phyloP scores from a whole-genome alignment of 2,888 invertebrate species.

The Blera fallax region DNA sequence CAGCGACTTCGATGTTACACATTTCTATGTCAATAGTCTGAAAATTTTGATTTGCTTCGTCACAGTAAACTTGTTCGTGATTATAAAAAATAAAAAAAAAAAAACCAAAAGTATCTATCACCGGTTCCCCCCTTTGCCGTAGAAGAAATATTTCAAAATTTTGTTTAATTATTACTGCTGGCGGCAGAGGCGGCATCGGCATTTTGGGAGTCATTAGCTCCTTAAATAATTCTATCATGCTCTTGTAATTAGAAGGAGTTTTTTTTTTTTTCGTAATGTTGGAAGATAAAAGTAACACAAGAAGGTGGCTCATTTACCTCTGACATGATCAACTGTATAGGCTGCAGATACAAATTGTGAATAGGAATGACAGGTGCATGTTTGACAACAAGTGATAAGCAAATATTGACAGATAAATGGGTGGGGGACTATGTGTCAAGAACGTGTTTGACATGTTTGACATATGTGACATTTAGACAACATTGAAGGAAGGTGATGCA shows the following conservation, averaged over 20 bases:
- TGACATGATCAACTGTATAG: too few relatives aligned
- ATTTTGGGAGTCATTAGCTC: neutral
- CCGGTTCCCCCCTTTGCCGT: too few relatives aligned
- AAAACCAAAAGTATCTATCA: neutral
- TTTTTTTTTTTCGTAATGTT: neutral
- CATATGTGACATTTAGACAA: neutral
- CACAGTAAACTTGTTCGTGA: neutral
- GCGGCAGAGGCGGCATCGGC: neutral
- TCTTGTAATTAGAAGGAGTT: neutral
- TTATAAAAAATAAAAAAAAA: neutral
- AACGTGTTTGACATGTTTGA: neutral
- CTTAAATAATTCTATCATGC: neutral
- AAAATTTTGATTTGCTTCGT: constrained; percentile 5
- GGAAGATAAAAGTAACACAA: neutral
- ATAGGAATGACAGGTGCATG: neutral
- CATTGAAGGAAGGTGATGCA: neutral
- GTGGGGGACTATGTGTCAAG: neutral
- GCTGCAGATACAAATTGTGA: neutral
- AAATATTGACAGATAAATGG: too few relatives aligned
- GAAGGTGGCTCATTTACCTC: neutral
- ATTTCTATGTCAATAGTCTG: neutral
- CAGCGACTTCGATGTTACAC: constrained; percentile 7
- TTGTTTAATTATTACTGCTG: neutral
- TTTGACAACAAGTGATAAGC: neutral
- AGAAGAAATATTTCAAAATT: neutral